Evolutionary conservation across 1,140 invertebrate genomes (phyloP).

Genomic region (Hyles vespertilio): DNA sequence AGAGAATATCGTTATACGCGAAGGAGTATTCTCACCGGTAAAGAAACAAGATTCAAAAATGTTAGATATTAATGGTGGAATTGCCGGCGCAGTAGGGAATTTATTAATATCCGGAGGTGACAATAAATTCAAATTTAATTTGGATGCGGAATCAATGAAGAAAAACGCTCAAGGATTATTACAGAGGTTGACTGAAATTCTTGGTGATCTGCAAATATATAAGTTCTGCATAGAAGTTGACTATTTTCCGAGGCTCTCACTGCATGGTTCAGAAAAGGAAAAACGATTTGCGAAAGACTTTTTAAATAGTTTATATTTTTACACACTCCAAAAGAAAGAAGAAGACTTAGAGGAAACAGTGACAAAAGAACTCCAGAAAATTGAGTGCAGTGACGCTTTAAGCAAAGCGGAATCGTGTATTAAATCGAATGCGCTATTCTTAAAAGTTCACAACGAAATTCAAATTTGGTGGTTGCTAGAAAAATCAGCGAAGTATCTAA

Average conservation of each 20-base stretch:
- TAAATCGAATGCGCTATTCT: neutral
- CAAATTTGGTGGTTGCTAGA: conserved; percentile 6
- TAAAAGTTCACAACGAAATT: neutral
- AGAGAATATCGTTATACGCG: neutral
- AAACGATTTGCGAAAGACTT: neutral
- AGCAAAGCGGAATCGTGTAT: neutral
- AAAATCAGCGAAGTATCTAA: neutral
- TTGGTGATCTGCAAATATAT: neutral
- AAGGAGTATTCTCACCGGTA: neutral
- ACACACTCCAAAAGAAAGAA: conserved; percentile 6
- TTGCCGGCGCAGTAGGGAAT: neutral
- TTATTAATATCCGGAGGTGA: neutral
- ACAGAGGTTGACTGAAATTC: neutral
- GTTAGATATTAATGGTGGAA: neutral
- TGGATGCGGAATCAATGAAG: neutral
- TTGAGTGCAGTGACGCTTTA: neutral
- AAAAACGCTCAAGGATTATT: conserved; percentile 1
- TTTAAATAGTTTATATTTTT: conserved; percentile 1
- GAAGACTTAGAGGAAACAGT: neutral
- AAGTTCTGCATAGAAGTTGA: neutral
- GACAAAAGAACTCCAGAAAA: neutral
- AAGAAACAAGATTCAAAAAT: neutral
- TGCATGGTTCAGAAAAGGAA: neutral
- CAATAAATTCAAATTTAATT: neutral
- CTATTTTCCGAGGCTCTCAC: neutral